Evolutionary conservation across 2,797 vertebrate species (phyloP), one percentile per base, ranked within the genome.

Genomic region (Dallia pectoralis): DNA sequence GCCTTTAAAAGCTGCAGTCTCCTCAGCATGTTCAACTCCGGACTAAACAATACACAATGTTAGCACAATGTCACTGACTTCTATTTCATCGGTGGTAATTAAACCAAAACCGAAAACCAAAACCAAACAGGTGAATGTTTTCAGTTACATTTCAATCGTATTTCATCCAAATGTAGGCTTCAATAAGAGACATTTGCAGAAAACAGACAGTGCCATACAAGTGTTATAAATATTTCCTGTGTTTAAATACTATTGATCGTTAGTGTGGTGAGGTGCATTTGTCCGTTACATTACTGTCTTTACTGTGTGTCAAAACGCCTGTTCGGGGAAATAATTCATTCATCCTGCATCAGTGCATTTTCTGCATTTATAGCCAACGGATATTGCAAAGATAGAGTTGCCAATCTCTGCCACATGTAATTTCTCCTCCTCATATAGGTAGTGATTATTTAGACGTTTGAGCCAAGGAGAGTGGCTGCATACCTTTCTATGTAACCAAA

Each of bases 71-170:
- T 63, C 33, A 33, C 74, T 71, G 68, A 68, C 78, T 74, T 82
- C 77, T 84, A 82, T 73, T 77, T 84, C 78, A 74, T 67, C 67
- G 65, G 77, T 25, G 6, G 22, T 19, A 71, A 73, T 82, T 70
- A 74, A 84, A 80, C n/a, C n/a, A 70, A 84, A 82, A 79, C 79
- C 71, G 77, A 82, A 67, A 56, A 67, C 74, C 33, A 32, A 64
- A 71, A 68, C n/a, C 68, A 63, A 77, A 79, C 79, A 36, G 59
- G 36, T 70, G 75, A 75, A 77, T 82, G n/a, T 80, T 81, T 80
- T 74, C 74, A 53, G 4, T 66, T 56, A 40, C 73, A 81, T 86
- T 74, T 69, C 80, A 79, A 75, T 67, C 70, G 63, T 86, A 79
- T 81, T 78, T 79, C 49, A 76, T 49, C 33, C 75, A 63, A n/a